These are phyloP conservation scores for Melanotaenia pygmaea DNA, from an alignment of 2,797 vertebrate species.

Conservation along the genomic window DNA sequence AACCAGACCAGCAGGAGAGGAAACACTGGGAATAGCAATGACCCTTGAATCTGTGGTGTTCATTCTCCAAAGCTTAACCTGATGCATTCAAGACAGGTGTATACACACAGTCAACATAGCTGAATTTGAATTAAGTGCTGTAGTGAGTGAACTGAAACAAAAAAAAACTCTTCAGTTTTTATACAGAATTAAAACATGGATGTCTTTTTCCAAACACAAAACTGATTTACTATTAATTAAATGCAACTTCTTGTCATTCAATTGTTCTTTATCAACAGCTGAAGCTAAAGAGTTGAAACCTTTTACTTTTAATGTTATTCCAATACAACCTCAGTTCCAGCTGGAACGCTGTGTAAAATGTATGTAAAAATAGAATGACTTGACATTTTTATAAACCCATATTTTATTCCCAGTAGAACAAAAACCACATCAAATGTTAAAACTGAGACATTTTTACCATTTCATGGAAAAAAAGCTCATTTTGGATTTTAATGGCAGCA, in stretches of 20 bases:
- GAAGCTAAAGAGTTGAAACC: neutral
- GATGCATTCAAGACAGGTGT: slow-evolving; percentile 1
- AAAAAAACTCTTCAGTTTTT: neutral
- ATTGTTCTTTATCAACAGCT: neutral
- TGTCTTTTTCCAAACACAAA: neutral
- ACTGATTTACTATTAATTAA: neutral
- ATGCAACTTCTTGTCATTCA: neutral
- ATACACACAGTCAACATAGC: neutral
- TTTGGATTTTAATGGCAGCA: too few species aligned
- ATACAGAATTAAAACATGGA: neutral
- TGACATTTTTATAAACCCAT: neutral
- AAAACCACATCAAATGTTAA: neutral
- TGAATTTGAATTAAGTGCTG: neutral
- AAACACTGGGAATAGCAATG: slow-evolving; percentile 30
- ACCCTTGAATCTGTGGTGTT: slow-evolving; percentile 13
- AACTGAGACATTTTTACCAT: neutral
- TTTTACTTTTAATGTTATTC: neutral
- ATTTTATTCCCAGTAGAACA: neutral
- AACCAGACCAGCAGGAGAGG: slow-evolving; percentile 16
- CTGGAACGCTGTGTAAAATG: too few species aligned
- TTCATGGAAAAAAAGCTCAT: neutral
- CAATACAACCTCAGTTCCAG: neutral
- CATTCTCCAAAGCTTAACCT: slow-evolving; percentile 23
- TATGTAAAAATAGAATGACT: too few species aligned
- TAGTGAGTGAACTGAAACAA: neutral